Evolutionary conservation across 2,888 invertebrate genomes (phyloP), one percentile per base, ranked within the genome.

Genomic region (Pyrgus malvae): DNA sequence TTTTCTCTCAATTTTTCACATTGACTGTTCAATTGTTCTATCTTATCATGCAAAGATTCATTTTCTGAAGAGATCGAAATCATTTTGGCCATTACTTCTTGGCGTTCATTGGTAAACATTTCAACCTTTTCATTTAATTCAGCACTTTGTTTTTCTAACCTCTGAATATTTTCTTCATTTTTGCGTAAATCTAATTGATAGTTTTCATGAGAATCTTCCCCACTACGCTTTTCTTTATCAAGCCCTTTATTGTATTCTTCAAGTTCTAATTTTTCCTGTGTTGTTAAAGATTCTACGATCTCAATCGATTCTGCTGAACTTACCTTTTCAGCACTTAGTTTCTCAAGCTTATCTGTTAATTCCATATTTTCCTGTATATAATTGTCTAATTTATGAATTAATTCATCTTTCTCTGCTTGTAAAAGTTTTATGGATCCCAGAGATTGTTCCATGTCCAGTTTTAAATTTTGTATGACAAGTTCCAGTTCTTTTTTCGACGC

Each of bases 261-360:
- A 46, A 94, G 83, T 75, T 94, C 94, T 38, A 94, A 71, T 68
- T 93, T 93, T 74, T 94, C 94, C 79, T 94, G 94, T 57, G 93
- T 93, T 12, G 94, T 94, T 57, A 94, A 82, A 9, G 93, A 90
- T 70, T 94, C 94, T 0, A 94, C 94, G 57, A 94, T 94, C 82
- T 94, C 94, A 48, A 95, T 95, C 42, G 94, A 94, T 78, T 94
- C 94, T 2, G 94, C 94, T 0, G 94, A 94, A 48, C 94, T 94
- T 1, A 94, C 94, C 70, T 94, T 94, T 73, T 93, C 93, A 12
- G 92, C 91, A 69, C 93, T 95, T 3, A 95, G 70, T 74, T 95
- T 95, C 64, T 94, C 93, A 27, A 95, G 80, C 76, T 94, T 94
- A 65, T 94, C 94, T 19, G 93, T 90, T 7, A 95, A 79, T 58